Base-by-base conservation (phyloP, 2,113 vertebrate genomes). In the Noctilio leporinus region DNA sequence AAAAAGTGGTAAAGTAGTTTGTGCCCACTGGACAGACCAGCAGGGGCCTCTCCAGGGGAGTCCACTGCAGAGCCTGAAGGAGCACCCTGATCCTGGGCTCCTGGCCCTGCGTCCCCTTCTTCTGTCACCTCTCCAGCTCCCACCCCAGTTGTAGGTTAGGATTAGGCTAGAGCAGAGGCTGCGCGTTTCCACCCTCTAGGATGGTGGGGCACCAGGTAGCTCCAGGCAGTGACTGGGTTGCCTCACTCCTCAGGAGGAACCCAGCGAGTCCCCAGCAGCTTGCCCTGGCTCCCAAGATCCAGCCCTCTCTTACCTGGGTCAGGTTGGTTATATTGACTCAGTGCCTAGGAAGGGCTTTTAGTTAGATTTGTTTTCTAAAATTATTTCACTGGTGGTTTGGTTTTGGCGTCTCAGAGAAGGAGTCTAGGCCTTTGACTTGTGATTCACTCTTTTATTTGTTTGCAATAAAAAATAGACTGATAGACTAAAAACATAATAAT, bases 361-460 rank as follows among this genome's bases (percentile, higher is more conserved):
- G n/a, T n/a, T 96, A 72, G 35, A 92, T n/a, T 93, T 93, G n/a
- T 93, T 95, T 30, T 80, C 35, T 91, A 49, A 69, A 87, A 47
- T 96, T 93, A 73, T 85, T 47, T 94, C 38, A 78, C 40, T 88
- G 28, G 49, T 88, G 45, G 20, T 64, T 91, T 70, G 26, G 38
- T 40, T 17, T 87, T 89, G 43, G 19, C 4, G 5, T 93, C 26
- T 96, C 81, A 94, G 75, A 96, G 47, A 84, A 64, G 47, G 73
- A 96, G 55, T 77, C 76, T 65, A 88, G 51, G 30, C 51, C 57
- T 45, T 89, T 95, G 70, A 91, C 73, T 93, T 40, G 3, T 95
- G 65, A 75, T 84, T 93, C 96, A 91, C 40, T 76, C 65, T 96
- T 96, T 96, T 96, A 96, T 97, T 97, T 97, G 77, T 96, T 97